A percentile compares a stretch with the other conserved stretches of the same genome.
phyloP scores from a whole-genome alignment of 2,888 invertebrate species.

The Ophion obscuratus region DNA sequence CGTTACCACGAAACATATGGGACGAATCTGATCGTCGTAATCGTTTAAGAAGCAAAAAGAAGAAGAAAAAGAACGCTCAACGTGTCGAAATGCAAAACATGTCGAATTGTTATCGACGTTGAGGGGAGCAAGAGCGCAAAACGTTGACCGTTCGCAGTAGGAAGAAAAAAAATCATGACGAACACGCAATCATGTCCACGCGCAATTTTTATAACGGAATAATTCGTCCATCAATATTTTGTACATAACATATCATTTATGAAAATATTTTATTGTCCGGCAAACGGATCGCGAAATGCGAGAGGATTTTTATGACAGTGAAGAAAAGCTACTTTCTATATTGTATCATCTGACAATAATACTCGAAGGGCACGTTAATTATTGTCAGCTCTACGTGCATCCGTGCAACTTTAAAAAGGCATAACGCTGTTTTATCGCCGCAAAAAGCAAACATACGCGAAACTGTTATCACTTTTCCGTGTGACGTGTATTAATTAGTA shows the following conservation, averaged over 20 bases:
- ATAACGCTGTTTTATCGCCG: slow-evolving; percentile 6
- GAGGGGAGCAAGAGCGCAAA: neutral
- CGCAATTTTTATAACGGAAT: slow-evolving; percentile 44
- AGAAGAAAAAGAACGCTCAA: slow-evolving; percentile 10
- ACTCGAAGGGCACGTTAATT: slow-evolving; percentile 49
- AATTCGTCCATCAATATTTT: slow-evolving; percentile 47
- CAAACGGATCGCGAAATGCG: slow-evolving; percentile 37
- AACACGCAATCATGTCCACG: slow-evolving; percentile 10
- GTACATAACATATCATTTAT: slow-evolving; percentile 51
- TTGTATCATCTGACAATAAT: slow-evolving; percentile 60
- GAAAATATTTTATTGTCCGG: slow-evolving; percentile 45
- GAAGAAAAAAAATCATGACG: slow-evolving; percentile 18
- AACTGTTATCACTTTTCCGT: slow-evolving; percentile 51
- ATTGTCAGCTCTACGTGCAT: slow-evolving; percentile 17
- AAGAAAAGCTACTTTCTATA: slow-evolving; percentile 7
- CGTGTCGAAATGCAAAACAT: slow-evolving; percentile 23
- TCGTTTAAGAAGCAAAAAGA: slow-evolving; percentile 50
- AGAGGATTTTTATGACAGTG: neutral
- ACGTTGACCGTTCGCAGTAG: slow-evolving; percentile 12
- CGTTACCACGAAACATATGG: slow-evolving; percentile 4
- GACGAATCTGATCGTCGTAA: slow-evolving; percentile 62
- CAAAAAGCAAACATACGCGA: slow-evolving; percentile 19
- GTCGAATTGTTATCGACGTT: slow-evolving; percentile 17
- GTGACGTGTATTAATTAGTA: slow-evolving; percentile 62
- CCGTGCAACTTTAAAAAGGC: slow-evolving; percentile 41